Evolutionary conservation across 35 echinoderm and acorn worm species (phyloP).

Genomic region (Lytechinus pictus): DNA sequence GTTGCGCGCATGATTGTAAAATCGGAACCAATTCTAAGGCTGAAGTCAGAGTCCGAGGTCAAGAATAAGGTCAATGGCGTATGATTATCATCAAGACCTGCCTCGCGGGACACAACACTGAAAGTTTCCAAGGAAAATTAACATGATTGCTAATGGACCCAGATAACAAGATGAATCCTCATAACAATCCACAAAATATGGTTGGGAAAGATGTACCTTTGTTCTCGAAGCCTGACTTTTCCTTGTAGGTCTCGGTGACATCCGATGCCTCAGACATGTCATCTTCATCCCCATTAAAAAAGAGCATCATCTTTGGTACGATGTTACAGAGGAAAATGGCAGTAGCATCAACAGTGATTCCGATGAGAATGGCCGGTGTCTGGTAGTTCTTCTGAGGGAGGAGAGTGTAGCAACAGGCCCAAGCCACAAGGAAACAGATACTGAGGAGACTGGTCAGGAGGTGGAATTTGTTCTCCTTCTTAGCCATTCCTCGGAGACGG

Average conservation of each 20-base stretch:
- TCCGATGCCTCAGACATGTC: neutral
- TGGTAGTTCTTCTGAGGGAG: conserved; percentile 9
- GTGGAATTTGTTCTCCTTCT: neutral
- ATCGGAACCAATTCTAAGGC: no score
- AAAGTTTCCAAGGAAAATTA: no score
- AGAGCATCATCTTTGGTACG: neutral
- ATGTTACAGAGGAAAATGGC: conserved; percentile 5
- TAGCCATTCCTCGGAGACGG: neutral
- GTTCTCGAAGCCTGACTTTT: conserved; percentile 4
- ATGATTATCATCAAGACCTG: no score
- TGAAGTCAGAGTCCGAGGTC: no score
- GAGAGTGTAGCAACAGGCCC: conserved; percentile 37
- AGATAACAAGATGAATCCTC: no score
- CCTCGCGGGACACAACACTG: no score
- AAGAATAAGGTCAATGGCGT: no score
- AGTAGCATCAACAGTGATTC: conserved; percentile 28
- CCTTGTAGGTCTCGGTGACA: neutral
- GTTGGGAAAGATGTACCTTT: neutral
- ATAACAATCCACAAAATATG: no score
- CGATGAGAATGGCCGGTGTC: conserved; percentile 32
- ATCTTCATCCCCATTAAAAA: conserved; percentile 11
- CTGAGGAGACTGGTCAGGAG: conserved; percentile 22
- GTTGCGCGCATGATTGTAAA: no score
- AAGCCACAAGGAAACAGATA: conserved; percentile 33
- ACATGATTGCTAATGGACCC: no score